Conservation (phyloP, 2,797 vertebrate genomes). For the Sternotherus odoratus region DNA sequence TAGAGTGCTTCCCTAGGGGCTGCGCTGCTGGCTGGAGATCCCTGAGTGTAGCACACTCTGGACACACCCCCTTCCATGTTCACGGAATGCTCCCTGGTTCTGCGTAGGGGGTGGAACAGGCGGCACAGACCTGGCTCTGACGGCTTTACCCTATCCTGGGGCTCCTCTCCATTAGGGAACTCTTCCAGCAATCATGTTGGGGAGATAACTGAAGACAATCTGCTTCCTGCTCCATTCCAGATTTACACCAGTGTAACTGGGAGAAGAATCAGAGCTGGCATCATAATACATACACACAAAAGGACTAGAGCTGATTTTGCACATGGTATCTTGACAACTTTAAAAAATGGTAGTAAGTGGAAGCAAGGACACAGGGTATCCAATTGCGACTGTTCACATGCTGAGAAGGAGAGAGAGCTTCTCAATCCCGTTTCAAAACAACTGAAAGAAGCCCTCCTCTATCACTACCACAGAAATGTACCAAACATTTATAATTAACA, state of each 20-base stretch:
- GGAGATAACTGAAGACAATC: neutral
- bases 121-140: neutral
- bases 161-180: neutral
- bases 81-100: too few species aligned
- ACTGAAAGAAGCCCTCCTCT: conserved; percentile 38
- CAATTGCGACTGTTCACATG: conserved; percentile 1
- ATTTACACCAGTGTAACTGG: conserved; percentile 9
- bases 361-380: neutral
- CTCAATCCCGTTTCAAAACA: conserved; percentile 26
- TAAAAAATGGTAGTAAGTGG: neutral
- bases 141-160: neutral
- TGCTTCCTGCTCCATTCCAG: neutral
- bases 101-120: rapidly evolving
- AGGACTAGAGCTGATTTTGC: conserved; percentile 36
- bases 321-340: conserved; percentile 10
- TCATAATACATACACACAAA: neutral
- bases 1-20: too few species aligned
- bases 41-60: too few species aligned
- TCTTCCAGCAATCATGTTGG: neutral
- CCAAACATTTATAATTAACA: conserved; percentile 72
- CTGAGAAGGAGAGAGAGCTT: neutral
- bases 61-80: too few species aligned
- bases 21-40: too few species aligned
- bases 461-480: conserved; percentile 69
- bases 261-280: conserved; percentile 10